These are phyloP conservation scores for Amphiprion percula DNA, from an alignment of 2,113 vertebrate genomes.

Conservation along the genomic window DNA sequence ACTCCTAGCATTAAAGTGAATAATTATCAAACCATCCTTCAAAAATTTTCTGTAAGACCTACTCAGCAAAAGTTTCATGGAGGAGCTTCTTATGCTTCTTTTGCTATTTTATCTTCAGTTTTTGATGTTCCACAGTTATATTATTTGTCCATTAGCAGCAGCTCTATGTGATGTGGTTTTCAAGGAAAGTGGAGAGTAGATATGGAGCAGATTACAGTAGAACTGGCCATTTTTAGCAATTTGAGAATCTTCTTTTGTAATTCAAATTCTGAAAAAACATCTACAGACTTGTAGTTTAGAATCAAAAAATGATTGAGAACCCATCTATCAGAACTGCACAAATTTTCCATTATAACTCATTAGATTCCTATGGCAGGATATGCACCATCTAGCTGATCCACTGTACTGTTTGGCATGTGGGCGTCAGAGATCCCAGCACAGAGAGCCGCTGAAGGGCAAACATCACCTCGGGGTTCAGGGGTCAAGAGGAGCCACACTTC, in stretches of 20 bases:
- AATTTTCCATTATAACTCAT: background rate
- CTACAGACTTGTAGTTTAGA: background rate
- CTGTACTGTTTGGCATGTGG: conserved; percentile 32
- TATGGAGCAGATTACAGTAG: background rate
- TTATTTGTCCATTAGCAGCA: background rate
- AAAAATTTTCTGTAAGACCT: no score
- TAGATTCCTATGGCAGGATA: background rate
- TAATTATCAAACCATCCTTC: no score
- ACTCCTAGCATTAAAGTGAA: no score
- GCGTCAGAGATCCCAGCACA: conserved; percentile 22
- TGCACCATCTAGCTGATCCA: background rate
- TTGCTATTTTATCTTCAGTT: background rate
- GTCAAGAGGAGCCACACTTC: conserved; percentile 83
- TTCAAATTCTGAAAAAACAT: background rate
- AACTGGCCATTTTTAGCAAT: no score
- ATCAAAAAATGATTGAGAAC: background rate
- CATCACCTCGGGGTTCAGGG: conserved; percentile 71
- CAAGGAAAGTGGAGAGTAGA: background rate
- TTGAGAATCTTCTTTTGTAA: background rate
- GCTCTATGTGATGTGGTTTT: no score
- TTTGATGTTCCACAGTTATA: background rate
- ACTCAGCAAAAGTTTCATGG: no score
- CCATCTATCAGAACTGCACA: background rate
- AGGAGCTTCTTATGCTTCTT: no score
- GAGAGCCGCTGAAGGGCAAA: conserved; percentile 56